Evolutionary conservation across 1,140 invertebrate species (phyloP), one percentile per base, ranked within the genome.

Genomic region (Diploscapter pachys): DNA sequence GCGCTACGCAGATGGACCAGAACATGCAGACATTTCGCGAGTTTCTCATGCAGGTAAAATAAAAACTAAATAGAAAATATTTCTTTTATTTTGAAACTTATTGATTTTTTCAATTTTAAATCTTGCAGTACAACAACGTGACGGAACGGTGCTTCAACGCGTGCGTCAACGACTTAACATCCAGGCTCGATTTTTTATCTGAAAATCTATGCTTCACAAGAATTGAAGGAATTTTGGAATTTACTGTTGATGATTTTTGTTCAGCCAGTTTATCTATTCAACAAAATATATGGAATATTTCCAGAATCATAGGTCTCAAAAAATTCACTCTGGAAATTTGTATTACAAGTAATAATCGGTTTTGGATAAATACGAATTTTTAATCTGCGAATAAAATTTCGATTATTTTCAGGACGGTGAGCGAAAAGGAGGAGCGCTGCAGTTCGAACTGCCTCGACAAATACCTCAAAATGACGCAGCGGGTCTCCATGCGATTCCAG

Each of bases 381-480:
- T 76, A 8, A 11, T 73, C 0, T 51, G 62, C 31, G 31, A 49
- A 72, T 8, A 13, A 11, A 2, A 48, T 75, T 73, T 73, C n/a
- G 52, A n/a, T 79, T 13, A 66, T 49, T 83, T 81, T 73, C 64
- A 82, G 81, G 73, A 66, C 72, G 5, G 81, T 82, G 0, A 81
- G 69, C 57, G 82, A 83, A 13, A 83, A 83, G 64, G 81, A 83
- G 59, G 80, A 84, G 31, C 77, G 73, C 13, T 83, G 82, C 57
- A 69, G 80, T 52, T 77, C 75, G 51, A 85, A 85, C 68, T 83
- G 82, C 68, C 66, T 83, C 55, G 80, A 83, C 51, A 83, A 83
- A 71, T 83, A 70, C 59, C 73, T 83, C 9, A 83, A 83, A 72
- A 82, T 84, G 83, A 84, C 83, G 8, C 82, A 83, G 72, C 69